Base-by-base conservation (phyloP, 2,888 invertebrate genomes). In the Altica lythri region DNA sequence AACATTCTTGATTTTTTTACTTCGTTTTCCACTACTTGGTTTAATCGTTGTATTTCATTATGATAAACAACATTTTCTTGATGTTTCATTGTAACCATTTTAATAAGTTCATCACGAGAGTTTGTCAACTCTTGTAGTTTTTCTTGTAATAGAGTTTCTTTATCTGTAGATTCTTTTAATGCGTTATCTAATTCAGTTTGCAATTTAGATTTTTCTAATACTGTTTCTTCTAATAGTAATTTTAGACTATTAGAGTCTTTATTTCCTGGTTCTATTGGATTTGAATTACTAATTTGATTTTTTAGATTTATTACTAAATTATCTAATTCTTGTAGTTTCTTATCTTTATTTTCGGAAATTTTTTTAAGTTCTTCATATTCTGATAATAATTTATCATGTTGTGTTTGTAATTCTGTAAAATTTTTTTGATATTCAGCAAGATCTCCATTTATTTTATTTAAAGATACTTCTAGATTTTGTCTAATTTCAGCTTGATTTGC, bases 31-130 rank as follows among this genome's bases (percentile, higher is more conserved):
- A 86, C 63, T 1, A 83, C 76, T 53, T 83, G 81, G 52, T 85
- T 85, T 34, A 95, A 74, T 18, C 91, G 81, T 72, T 93, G 90
- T 53, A 94, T 88, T 79, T 95, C 95, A 19, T 79, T 81, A 68
- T 95, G 92, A 72, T 93, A 95, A 57, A 87, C 85, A 18, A 91
- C 75, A 70, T 86, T 91, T 77, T 95, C 94, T 54, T 88, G 84
- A 68, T 95, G 93, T 75, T 95, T 95, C 51, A 86, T 79, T 67
- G 88, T 89, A 0, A 94, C 78, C 8, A 87, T 77, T 60, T 82
- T 83, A 10, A 88, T 83, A n/a, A 90, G 76, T 67, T 92, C 84
- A 34, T 83, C 82, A 69, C 88, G 86, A 65, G 88, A 86, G 4
- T 78, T 74, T 37, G 75, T 78, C 1, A 83, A 51, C 14, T 71